phyloP scores from a whole-genome alignment of 2,113 vertebrate species.

The Muntiacus muntjak region DNA sequence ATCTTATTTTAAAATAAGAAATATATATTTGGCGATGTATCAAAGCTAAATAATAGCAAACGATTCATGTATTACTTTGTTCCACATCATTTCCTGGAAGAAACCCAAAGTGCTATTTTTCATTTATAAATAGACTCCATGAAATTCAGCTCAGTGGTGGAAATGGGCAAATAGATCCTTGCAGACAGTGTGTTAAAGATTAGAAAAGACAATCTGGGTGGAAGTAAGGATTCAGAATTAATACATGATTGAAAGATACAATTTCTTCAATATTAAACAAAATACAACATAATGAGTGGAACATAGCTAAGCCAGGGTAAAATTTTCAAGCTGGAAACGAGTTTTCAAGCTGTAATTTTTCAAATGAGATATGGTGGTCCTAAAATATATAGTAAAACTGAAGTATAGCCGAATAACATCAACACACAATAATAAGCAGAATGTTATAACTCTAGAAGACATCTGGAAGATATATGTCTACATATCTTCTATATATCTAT shows the following conservation, averaged over 20 bases:
- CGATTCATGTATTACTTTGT: not conserved
- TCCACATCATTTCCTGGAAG: not conserved
- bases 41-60: conserved; percentile 14
- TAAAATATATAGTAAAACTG: not conserved
- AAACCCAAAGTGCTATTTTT: not conserved
- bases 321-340: not conserved
- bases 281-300: not conserved
- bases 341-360: not conserved
- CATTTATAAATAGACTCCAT: not conserved
- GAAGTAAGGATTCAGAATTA: not conserved
- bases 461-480: too few relatives aligned
- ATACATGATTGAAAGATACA: not conserved
- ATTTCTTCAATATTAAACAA: not conserved
- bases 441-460: not conserved
- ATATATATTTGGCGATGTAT: not conserved
- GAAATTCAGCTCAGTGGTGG: not conserved
- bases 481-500: too few relatives aligned
- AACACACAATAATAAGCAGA: not conserved
- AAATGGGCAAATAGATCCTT: not conserved
- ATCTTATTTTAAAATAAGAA: conserved; percentile 8
- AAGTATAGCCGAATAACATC: not conserved
- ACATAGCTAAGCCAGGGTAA: not conserved
- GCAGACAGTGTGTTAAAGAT: not conserved
- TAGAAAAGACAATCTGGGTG: not conserved
- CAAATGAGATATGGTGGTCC: not conserved